Base-by-base conservation (phyloP, 2,797 vertebrate species). In the Enteromius afrohamiltoni region DNA sequence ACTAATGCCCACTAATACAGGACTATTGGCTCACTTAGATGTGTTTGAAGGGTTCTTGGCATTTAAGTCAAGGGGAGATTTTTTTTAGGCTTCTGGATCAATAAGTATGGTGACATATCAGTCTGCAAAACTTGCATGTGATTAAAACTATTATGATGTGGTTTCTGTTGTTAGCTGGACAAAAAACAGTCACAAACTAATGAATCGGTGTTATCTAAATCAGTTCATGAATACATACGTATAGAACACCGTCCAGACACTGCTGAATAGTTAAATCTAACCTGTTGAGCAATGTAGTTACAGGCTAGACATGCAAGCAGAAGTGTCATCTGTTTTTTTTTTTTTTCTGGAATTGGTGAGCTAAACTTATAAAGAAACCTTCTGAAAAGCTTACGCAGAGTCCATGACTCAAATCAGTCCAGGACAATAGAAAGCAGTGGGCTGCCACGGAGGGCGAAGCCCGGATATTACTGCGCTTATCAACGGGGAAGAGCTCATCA, bases 401-500 rank as follows among this genome's bases (percentile, higher is more conserved):
- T 31, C 58, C 14, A n/a, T 26, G 79, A 71, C 74, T 82, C 79
- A 69, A 85, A 85, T 82, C 84, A 77, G 76, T 62, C 79, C 74
- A 51, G 64, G 84, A 85, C 55, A 77, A 85, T 51, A 64, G 84
- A 53, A 77, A 64, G 80, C 79, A 78, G 80, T 26, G 2, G 78
- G 37, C 58, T 45, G 51, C 23, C 26, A 13, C 9, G 42, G 70
- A 80, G 77, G 84, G 73, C 67, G 79, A 85, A 60, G 77, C 79
- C 64, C 79, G 71, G 84, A 85, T 78, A 85, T 82, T 85, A 82
- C 42, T 65, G 79, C 6, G 65, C 84, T 85, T 85, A 85, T 85
- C 84, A 82, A 78, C 26, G 31, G 71, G 84, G 67, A 85, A 82
- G 84, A 64, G 75, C 84, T 82, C 80, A 85, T 85, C 84, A 85